Percentiles rank a stretch among this genome's conserved stretches.
Evolutionary conservation across 2,113 vertebrate species (phyloP).

Genomic region (Eolophus roseicapilla): DNA sequence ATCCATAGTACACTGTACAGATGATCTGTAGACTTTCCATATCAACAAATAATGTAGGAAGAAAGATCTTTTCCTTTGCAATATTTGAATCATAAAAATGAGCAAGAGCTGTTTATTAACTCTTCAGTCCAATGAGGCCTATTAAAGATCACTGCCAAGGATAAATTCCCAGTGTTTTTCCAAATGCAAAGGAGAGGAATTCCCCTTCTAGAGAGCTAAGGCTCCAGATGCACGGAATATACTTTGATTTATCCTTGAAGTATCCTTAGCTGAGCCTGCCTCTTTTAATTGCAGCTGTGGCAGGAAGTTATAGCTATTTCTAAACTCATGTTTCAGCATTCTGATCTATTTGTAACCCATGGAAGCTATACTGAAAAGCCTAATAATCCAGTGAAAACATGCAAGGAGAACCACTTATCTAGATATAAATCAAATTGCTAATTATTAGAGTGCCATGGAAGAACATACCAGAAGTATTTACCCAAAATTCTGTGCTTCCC

Average conservation of each 20-base stretch:
- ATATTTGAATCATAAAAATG: neutral
- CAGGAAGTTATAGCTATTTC: neutral
- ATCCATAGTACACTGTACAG: neutral
- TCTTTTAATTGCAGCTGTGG: neutral
- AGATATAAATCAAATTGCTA: neutral
- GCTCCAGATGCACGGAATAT: neutral
- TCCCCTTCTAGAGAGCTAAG: neutral
- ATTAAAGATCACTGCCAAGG: neutral
- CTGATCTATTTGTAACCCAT: neutral
- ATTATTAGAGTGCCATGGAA: neutral
- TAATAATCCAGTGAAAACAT: neutral
- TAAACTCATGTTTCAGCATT: neutral
- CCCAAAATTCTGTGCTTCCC: neutral
- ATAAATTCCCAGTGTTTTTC: neutral
- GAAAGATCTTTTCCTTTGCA: neutral
- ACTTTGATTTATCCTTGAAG: neutral
- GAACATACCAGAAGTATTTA: accelerated
- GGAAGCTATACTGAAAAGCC: neutral
- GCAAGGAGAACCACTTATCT: neutral
- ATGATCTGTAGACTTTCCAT: neutral
- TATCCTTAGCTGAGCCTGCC: neutral
- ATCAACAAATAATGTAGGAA: neutral
- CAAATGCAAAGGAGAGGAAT: neutral
- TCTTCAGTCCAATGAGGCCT: neutral
- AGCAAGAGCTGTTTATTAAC: neutral